Percentiles rank a stretch among this genome's conserved stretches.
phyloP scores from a whole-genome alignment of 2,888 invertebrate species.

The Pyralis farinalis region DNA sequence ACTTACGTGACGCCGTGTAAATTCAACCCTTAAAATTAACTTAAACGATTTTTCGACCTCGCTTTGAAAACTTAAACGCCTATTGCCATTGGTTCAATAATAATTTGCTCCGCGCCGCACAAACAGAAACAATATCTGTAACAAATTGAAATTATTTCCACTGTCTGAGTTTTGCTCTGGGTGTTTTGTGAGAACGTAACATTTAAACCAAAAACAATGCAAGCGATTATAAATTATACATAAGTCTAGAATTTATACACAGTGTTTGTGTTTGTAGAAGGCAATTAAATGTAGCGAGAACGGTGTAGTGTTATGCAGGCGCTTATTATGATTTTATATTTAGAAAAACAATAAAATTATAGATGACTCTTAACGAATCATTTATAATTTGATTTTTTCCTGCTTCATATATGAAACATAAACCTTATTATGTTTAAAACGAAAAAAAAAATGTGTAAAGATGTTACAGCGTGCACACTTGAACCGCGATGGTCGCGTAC shows the following conservation, averaged over 20 bases:
- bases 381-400: no score
- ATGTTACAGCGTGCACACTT: no score
- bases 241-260: conserved; percentile 37
- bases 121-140: conserved; percentile 6
- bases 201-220: conserved; percentile 16
- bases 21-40: no score
- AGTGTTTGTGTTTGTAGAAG: conserved; percentile 42
- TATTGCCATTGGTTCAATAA: conserved; percentile 10
- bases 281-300: conserved; percentile 40
- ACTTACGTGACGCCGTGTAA: no score
- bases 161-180: conserved; percentile 2
- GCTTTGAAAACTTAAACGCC: no score
- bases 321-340: neutral
- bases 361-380: no score
- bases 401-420: no score
- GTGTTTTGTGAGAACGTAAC: conserved; percentile 8
- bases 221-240: conserved; percentile 25
- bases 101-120: conserved; percentile 12
- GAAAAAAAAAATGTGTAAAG: no score
- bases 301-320: neutral
- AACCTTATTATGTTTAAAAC: no score
- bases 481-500: no score
- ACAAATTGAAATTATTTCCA: conserved; percentile 5
- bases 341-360: no score
- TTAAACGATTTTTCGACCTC: no score